Conservation (phyloP, 2,797 vertebrate genomes). For the Hippoglossus hippoglossus region DNA sequence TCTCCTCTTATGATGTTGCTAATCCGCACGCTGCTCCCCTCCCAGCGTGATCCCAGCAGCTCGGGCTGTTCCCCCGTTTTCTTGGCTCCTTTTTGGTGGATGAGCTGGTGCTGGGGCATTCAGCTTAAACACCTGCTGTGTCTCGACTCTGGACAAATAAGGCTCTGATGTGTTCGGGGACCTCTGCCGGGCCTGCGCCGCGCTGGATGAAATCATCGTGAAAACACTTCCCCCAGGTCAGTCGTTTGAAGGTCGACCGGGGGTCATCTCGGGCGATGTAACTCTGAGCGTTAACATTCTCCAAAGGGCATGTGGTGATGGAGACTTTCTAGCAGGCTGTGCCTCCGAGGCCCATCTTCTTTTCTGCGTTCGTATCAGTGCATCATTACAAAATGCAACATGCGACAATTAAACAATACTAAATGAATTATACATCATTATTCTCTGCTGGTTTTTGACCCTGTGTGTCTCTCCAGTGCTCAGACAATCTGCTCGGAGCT, state of each 20-base stretch:
- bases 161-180: conserved; percentile 49
- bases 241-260: conserved; percentile 40
- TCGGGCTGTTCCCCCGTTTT: conserved; percentile 21
- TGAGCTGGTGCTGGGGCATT: conserved; percentile 37
- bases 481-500: not conserved
- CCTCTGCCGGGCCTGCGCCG: conserved; percentile 13
- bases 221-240: conserved; percentile 56
- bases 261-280: conserved; percentile 2
- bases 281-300: conserved; percentile 27
- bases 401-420: not conserved
- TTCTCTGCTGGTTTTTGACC: not conserved
- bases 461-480: not conserved
- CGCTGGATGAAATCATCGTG: conserved; percentile 29
- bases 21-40: conserved; percentile 40
- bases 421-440: not conserved
- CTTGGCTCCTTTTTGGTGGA: conserved; percentile 43
- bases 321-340: conserved; percentile 40
- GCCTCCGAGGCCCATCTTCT: conserved; percentile 6
- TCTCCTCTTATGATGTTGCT: conserved; percentile 47
- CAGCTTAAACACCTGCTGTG: conserved; percentile 59
- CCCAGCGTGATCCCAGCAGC: conserved; percentile 23
- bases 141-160: conserved; percentile 74
- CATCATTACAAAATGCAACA: conserved; percentile 4
- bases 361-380: conserved; percentile 1
- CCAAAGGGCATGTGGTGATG: conserved; percentile 42